Conservation (phyloP, 2,113 vertebrate species). For the Zeus faber region DNA sequence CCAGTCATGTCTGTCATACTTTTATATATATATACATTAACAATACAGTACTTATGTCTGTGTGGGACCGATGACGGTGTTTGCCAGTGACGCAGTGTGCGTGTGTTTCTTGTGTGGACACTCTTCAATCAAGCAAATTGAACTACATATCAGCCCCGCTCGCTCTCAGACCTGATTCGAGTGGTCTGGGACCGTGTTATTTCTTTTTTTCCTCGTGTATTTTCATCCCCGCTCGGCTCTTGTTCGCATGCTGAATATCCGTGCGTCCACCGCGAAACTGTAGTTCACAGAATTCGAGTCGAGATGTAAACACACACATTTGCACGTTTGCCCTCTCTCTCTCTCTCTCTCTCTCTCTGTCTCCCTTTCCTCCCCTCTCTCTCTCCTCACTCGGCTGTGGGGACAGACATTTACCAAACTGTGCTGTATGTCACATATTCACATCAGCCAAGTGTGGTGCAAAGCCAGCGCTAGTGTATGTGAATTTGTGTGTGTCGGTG, state of each 20-base stretch:
- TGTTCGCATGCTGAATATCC: constrained; percentile 68
- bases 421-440: constrained; percentile 68
- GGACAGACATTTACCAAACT: constrained; percentile 72
- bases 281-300: constrained; percentile 66
- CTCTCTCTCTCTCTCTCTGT: too few relatives aligned
- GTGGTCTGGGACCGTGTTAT: constrained; percentile 49
- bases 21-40: too few relatives aligned
- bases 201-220: constrained; percentile 54
- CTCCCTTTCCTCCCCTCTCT: too few relatives aligned
- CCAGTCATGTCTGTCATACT: too few relatives aligned
- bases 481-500: constrained; percentile 22
- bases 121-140: too few relatives aligned
- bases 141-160: too few relatives aligned
- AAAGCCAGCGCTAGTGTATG: constrained; percentile 31
- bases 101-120: too few relatives aligned
- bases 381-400: constrained; percentile 66
- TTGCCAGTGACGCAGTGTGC: too few relatives aligned
- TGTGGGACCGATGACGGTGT: too few relatives aligned
- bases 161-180: constrained; percentile 24
- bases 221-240: constrained; percentile 52
- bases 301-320: constrained; percentile 73
- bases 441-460: constrained; percentile 65
- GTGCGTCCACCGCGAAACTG: constrained; percentile 71
- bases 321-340: constrained; percentile 47
- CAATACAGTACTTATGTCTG: too few relatives aligned